A percentile compares a stretch with the other conserved stretches of the same genome.
phyloP scores from a whole-genome alignment of 2,888 invertebrate genomes.

The Eristalinus sepulchralis region DNA sequence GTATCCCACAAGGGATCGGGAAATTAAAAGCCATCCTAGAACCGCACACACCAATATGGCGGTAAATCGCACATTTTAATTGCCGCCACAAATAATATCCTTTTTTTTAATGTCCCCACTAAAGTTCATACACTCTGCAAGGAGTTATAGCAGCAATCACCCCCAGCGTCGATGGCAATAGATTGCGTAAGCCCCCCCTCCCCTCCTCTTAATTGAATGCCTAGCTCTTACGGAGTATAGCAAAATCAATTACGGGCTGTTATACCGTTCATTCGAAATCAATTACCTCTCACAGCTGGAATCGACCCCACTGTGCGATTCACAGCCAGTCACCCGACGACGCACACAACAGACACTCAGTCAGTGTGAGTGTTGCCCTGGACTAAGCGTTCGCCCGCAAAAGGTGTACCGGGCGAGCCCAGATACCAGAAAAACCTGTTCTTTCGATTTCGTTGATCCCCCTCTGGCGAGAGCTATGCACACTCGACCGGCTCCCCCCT shows the following conservation, averaged over 20 bases:
- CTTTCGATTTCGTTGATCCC: slow-evolving; percentile 39
- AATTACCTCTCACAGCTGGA: neutral
- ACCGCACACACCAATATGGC: neutral
- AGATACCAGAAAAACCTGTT: slow-evolving; percentile 60
- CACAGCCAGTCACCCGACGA: too few relatives aligned
- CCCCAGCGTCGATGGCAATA: neutral
- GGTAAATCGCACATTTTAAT: neutral
- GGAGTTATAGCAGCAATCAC: neutral
- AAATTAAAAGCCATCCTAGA: neutral
- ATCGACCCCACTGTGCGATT: neutral
- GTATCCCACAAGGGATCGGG: neutral
- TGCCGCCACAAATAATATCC: neutral
- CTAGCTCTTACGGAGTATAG: neutral
- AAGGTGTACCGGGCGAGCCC: neutral
- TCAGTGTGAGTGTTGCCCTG: neutral
- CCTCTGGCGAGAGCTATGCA: neutral
- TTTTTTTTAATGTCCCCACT: neutral
- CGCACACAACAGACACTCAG: neutral
- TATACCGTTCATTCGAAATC: neutral
- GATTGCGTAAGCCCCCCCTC: neutral
- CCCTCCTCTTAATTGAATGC: neutral
- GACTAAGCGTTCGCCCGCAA: slow-evolving; percentile 25
- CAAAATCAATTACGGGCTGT: neutral
- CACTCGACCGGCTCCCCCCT: neutral
- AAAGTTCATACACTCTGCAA: neutral